Evolutionary conservation across 2,113 vertebrate genomes (phyloP), one percentile per base, ranked within the genome.

Genomic region (Ptychochromis oligacanthus): DNA sequence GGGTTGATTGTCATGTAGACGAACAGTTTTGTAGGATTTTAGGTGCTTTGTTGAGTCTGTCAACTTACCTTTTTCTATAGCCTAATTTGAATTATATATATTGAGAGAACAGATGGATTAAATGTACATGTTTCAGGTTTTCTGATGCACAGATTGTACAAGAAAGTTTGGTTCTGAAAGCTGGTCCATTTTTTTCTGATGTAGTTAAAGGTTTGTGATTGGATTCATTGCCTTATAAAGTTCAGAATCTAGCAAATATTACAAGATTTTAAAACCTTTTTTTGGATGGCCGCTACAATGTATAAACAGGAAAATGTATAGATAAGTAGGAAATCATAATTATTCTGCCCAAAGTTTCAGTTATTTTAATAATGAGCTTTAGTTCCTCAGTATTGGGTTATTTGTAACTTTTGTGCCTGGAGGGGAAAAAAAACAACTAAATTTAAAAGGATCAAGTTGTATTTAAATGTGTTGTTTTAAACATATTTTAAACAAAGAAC

Each of bases 1-100:
- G 56, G 74, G 85, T 85, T 88, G 80, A 79, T 84, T 85, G 79
- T 85, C 81, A 81, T 75, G 80, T 85, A 78, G 85, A 85, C 22
- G 17, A 60, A 61, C 28, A 72, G 20, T 76, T 90, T 91, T 52
- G 79, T 72, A 57, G 62, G 75, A 74, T 84, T 85, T 88, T 49
- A 46, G 84, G 18, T 62, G 58, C 79, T 79, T 82, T 77, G 65
- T 89, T 43, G 74, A 70, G 40, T 62, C 26, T 43, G 46, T 55
- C 11, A 70, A 77, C 34, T 22, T 82, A 4, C 52, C 24, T 80
- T 82, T 57, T 83, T 60, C 36, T 49, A 18, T 65, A 55, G 49
- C 58, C 36, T 9, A 22, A 22, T 77, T 62, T 75, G 82, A 61
- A 31, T 82, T 76, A 28, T 57, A 14, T 0, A 22, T 54, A 54